These are phyloP conservation scores for Amphipyra tragopoginis DNA, from an alignment of 2,888 invertebrate species.

Conservation along the genomic window DNA sequence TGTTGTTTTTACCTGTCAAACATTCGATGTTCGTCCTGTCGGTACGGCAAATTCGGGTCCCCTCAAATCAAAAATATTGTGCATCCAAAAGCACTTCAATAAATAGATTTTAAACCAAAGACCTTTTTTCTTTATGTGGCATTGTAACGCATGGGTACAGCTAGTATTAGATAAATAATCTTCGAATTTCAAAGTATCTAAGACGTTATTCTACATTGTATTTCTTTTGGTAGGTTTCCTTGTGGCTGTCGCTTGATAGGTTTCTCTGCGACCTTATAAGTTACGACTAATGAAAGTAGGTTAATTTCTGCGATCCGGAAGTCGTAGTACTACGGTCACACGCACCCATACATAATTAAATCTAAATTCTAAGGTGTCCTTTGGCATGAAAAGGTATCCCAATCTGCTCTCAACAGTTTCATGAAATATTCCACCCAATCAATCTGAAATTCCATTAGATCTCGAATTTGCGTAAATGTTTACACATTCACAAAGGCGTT, in stretches of 20 bases:
- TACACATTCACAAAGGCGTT: slow-evolving; percentile 48
- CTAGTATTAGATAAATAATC: slow-evolving; percentile 12
- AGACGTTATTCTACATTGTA: slow-evolving; percentile 13
- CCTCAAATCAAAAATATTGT: no score
- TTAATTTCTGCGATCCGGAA: slow-evolving; percentile 35
- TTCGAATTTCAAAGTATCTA: slow-evolving; percentile 7
- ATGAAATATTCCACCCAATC: slow-evolving; percentile 51
- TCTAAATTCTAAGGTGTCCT: slow-evolving; percentile 35
- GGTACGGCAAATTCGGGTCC: no score
- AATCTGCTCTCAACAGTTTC: slow-evolving; percentile 26
- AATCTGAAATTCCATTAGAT: slow-evolving; percentile 54
- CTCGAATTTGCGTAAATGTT: slow-evolving; percentile 51
- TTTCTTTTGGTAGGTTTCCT: slow-evolving; percentile 32
- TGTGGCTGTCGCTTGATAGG: slow-evolving; percentile 37
- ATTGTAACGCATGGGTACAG: no score
- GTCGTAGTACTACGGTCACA: slow-evolving; percentile 14
- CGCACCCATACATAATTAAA: slow-evolving; percentile 26
- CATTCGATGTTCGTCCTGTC: no score
- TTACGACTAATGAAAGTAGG: slow-evolving; percentile 33
- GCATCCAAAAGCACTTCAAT: no score
- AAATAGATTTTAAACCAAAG: no score
- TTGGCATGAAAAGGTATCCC: slow-evolving; percentile 32
- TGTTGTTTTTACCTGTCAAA: no score
- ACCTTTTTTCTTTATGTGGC: no score
- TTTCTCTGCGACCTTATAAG: slow-evolving; percentile 38